Percentiles rank a stretch among this genome's conserved stretches.
Conservation (phyloP, 2,797 vertebrate species). For the Notamacropus eugenii region DNA sequence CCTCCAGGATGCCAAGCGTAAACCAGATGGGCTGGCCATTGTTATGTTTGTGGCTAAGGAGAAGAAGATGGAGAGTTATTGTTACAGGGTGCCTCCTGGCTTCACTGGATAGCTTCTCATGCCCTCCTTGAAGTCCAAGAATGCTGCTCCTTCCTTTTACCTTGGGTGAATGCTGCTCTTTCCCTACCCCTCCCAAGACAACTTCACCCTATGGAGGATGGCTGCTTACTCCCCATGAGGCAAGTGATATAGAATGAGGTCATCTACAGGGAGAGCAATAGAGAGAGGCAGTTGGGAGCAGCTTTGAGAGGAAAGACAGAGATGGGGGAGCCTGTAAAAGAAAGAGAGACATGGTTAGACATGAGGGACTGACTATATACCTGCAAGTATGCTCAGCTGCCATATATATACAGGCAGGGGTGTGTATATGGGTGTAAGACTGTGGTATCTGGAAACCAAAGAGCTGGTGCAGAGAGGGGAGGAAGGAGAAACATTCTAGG, state of each 20-base stretch:
- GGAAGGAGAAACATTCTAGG: slow-evolving; percentile 12
- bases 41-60: slow-evolving; percentile 90
- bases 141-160: neutral
- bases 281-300: neutral
- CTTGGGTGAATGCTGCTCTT: slow-evolving; percentile 43
- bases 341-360: neutral
- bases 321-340: slow-evolving; percentile 27
- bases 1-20: slow-evolving; percentile 94
- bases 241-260: slow-evolving; percentile 35
- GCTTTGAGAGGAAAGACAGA: slow-evolving; percentile 27
- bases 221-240: slow-evolving; percentile 25
- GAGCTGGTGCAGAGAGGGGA: neutral
- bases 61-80: slow-evolving; percentile 63
- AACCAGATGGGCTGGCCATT: slow-evolving; percentile 96
- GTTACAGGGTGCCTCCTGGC: neutral
- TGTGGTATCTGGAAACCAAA: neutral
- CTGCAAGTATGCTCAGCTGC: neutral
- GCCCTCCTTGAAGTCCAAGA: neutral
- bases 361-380: neutral
- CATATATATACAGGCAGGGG: neutral
- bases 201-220: slow-evolving; percentile 10
- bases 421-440: neutral
- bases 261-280: neutral
- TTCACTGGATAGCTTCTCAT: neutral
- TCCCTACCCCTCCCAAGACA: neutral